phyloP scores from a whole-genome alignment of 2,113 vertebrate species.

The Ellobius talpinus region DNA sequence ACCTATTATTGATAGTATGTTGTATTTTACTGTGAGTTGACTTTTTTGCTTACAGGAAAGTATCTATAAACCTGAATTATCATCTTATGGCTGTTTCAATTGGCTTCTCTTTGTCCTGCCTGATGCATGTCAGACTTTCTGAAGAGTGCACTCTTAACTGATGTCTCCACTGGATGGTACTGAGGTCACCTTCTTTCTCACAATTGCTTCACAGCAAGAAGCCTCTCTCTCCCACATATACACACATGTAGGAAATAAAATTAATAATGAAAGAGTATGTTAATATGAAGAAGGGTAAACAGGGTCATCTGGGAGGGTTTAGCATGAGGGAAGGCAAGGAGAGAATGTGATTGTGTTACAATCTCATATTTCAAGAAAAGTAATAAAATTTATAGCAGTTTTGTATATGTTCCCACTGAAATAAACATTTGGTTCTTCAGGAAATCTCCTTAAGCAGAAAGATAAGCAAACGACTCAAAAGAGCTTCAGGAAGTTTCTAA shows the following conservation, averaged over 20 bases:
- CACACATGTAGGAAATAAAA: neutral
- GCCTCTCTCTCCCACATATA: neutral
- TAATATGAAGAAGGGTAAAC: no score
- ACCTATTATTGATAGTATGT: neutral
- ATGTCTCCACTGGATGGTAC: accelerated
- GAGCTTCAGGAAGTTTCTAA: neutral
- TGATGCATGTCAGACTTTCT: neutral
- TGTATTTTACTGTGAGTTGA: neutral
- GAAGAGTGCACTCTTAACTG: neutral
- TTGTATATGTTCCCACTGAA: neutral
- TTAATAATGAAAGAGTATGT: neutral
- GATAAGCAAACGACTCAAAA: neutral
- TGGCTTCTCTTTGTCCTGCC: neutral
- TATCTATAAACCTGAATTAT: neutral
- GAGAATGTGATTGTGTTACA: neutral
- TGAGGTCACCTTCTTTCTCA: neutral
- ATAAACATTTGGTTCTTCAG: neutral
- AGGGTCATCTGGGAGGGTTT: neutral
- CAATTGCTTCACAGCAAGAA: neutral
- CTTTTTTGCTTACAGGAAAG: neutral
- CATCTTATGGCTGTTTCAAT: neutral
- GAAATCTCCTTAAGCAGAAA: neutral
- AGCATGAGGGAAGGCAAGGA: neutral
- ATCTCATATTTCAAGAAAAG: neutral
- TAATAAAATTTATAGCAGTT: neutral